Percentiles rank a stretch among this genome's conserved stretches.
Conservation (phyloP, 2,888 invertebrate genomes). For the Eilema sororculum region DNA sequence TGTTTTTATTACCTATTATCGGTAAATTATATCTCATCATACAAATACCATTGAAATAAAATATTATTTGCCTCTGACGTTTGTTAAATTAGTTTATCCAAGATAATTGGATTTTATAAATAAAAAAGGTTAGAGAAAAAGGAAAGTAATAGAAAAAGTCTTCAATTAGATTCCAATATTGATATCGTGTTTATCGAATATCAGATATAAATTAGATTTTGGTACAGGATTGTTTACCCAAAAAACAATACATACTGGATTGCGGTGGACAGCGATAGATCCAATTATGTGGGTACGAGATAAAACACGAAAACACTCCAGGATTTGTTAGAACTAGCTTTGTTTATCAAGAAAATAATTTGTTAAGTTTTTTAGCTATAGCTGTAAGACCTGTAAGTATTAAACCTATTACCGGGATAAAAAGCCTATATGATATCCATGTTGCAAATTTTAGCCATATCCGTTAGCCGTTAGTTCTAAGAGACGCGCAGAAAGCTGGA, state of each 20-base stretch:
- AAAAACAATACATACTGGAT: slow-evolving; percentile 14
- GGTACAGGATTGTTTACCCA: slow-evolving; percentile 11
- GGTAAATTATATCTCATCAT: no score
- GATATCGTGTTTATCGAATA: slow-evolving; percentile 23
- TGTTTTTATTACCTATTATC: no score
- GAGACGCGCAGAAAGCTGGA: no score
- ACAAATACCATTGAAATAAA: neutral
- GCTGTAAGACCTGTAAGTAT: no score
- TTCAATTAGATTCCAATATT: slow-evolving; percentile 15
- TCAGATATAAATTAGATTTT: slow-evolving; percentile 13
- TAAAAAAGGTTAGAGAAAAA: slow-evolving; percentile 3
- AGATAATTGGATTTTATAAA: slow-evolving; percentile 27
- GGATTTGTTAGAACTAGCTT: neutral
- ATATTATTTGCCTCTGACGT: neutral
- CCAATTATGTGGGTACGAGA: slow-evolving; percentile 38
- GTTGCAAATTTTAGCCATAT: no score
- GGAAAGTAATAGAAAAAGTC: slow-evolving; percentile 7
- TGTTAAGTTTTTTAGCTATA: neutral
- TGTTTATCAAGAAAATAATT: neutral
- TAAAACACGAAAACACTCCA: slow-evolving; percentile 34
- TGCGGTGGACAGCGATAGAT: slow-evolving; percentile 18
- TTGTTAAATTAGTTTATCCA: slow-evolving; percentile 6
- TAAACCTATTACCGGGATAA: no score
- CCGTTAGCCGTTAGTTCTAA: no score
- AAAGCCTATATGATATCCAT: no score